Percentiles rank a stretch among this genome's conserved stretches.
Conservation (phyloP, 2,797 vertebrate genomes). For the Sparidentex hasta region DNA sequence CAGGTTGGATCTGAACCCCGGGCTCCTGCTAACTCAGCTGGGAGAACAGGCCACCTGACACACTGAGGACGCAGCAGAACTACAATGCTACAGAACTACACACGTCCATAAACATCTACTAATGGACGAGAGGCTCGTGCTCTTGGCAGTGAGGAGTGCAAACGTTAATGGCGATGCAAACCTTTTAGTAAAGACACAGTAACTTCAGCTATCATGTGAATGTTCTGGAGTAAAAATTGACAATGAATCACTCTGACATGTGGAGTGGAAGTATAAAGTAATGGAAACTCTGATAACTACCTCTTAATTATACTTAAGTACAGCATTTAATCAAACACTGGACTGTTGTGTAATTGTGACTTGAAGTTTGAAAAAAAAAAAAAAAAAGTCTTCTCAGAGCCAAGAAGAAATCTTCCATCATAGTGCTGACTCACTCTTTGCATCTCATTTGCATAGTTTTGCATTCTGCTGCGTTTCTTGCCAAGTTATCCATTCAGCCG, state of each 20-base stretch:
- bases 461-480: slow-evolving; percentile 63
- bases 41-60: no score
- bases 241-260: neutral
- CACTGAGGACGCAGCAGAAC: no score
- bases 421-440: slow-evolving; percentile 65
- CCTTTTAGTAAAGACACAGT: neutral
- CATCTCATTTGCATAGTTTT: slow-evolving; percentile 82
- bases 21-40: no score
- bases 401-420: slow-evolving; percentile 63
- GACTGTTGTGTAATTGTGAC: slow-evolving; percentile 1
- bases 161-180: no score
- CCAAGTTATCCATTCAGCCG: slow-evolving; percentile 51
- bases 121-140: no score
- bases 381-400: slow-evolving; percentile 41
- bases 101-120: no score
- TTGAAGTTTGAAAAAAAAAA: no score
- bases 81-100: no score
- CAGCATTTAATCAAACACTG: neutral
- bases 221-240: neutral
- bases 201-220: neutral
- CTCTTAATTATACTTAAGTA: neutral
- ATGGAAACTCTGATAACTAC: neutral
- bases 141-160: no score
- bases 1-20: no score
- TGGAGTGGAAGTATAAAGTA: neutral